Percentiles rank a stretch among this genome's conserved stretches.
Evolutionary conservation across 2,113 vertebrate species (phyloP).

Genomic region (Apodemus speciosus): DNA sequence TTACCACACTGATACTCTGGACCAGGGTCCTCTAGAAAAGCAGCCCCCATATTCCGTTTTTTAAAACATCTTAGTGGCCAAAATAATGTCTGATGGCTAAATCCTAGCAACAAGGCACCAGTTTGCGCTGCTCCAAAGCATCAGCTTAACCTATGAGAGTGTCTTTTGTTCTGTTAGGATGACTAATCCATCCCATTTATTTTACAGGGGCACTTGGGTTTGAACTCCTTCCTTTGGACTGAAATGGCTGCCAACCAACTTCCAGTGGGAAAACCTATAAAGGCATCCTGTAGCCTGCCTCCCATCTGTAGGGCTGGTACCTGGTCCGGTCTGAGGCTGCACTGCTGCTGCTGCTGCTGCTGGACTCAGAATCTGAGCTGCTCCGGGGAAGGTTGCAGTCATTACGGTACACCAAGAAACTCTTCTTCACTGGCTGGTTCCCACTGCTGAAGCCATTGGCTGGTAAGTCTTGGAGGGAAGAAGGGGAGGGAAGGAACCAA

Average conservation of each 20-base stretch:
- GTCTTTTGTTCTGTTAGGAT: background rate
- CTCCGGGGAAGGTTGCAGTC: slow-evolving; percentile 96
- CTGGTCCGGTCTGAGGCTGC: slow-evolving; percentile 98
- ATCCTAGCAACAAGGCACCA: background rate
- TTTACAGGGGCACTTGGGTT: slow-evolving; percentile 31
- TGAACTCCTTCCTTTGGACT: background rate
- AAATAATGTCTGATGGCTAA: background rate
- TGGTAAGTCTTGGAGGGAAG: slow-evolving; percentile 87
- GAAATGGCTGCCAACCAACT: background rate
- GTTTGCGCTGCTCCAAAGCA: background rate
- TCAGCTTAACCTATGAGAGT: background rate
- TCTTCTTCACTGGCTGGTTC: slow-evolving; percentile 96
- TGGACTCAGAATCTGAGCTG: slow-evolving; percentile 98
- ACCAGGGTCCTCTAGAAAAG: background rate
- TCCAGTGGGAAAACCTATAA: background rate
- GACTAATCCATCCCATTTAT: slow-evolving; percentile 31
- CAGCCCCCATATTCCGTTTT: background rate
- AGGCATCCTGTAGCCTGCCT: background rate
- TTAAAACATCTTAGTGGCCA: slow-evolving; percentile 10
- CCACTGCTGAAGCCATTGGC: slow-evolving; percentile 96
- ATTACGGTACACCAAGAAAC: slow-evolving; percentile 96
- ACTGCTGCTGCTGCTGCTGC: slow-evolving; percentile 97
- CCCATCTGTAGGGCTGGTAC: slow-evolving; percentile 78
- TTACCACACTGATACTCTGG: background rate
- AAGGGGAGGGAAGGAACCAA: slow-evolving; percentile 57